Evolutionary conservation across 2,888 invertebrate genomes (phyloP), one percentile per base, ranked within the genome.

Genomic region (Nezara viridula): DNA sequence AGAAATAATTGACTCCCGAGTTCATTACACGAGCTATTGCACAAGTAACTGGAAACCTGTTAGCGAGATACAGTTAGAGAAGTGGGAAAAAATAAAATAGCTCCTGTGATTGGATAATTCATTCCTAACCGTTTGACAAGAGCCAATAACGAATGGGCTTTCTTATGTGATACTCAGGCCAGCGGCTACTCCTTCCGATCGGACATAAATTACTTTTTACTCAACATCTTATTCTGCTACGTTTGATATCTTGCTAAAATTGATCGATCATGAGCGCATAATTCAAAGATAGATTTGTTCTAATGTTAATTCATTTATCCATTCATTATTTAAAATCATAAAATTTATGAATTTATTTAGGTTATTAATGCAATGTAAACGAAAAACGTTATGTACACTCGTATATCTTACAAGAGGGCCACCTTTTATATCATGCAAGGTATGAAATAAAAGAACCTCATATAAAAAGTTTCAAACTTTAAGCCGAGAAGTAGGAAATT

Each of bases 11-110:
- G 60, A 60, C 60, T 60, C 27, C 27, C 7, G 60, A 27, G 27
- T 60, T 27, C 27, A 60, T 60, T 60, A 60, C 60, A 60, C 60
- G 60, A 60, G 27, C 60, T 60, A 60, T 60, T 60, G n/a, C 60
- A 60, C 60, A 60, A 27, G 60, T 60, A 60, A 60, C 60, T 60
- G 60, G 60, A 60, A 60, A 60, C 60, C 60, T 60, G 60, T 60
- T 60, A 60, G 10, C 60, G 27, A 27, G 60, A 5, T 60, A 60
- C 60, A 60, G 60, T 60, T 60, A 60, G 60, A 60, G 60, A 27
- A 16, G 27, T 27, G 16, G n/a, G 27, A 16, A 27, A 27, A 60
- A 27, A 55, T 55, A n/a, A 60, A 60, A 27, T 16, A 27, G 60
- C 60, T 60, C 4, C 27, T 2, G 60, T 60, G 60, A 60, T 60